Evolutionary conservation across 2,888 invertebrate species (phyloP), one percentile per base, ranked within the genome.

Genomic region (Leucophenga montana): DNA sequence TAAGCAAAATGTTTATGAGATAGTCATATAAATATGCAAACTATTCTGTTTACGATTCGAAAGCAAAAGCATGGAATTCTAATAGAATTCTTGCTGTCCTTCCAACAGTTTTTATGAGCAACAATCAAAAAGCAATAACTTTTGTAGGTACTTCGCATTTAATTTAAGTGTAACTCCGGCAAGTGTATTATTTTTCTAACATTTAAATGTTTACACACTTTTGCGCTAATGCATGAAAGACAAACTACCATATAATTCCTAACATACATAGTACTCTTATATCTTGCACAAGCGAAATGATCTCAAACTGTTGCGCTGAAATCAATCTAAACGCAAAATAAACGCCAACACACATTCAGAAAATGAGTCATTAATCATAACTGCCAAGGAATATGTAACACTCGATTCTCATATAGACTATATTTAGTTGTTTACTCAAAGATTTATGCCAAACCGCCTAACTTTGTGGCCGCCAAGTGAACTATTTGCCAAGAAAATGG

Each of bases 291-390:
- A 13, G 2, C 56, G 18, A 56, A 61, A 61, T 39, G 39, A 39
- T 8, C 39, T 39, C 39, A 39, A 27, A 61, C 61, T 61, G 61
- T 61, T 61, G 61, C 61, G 61, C 18, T n/a, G 22, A 61, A 61
- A 61, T 61, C 61, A 61, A 61, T 61, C 61, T 22, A 27, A 20
- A 57, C 3, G 44, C 18, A 39, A 61, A 59, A 16, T n/a, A 56
- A 56, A 56, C 13, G 18, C 20, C 13, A 8, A 27, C 27, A 56
- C 3, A 53, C 16, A 53, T 14, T 3, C 20, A 53, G 16, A 53
- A n/a, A n/a, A n/a, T 9, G 9, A 9, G 39, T 64, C 62, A 64
- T 64, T 64, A 64, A 64, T 64, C 62, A 64, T 46, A 64, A 46
- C 14, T 27, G 46, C 48, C 11, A 14, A 39, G 9, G 33, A 48